A percentile compares a stretch with the other conserved stretches of the same genome.
Evolutionary conservation across 2,888 invertebrate species (phyloP).

Genomic region (Platycheirus rosarum): DNA sequence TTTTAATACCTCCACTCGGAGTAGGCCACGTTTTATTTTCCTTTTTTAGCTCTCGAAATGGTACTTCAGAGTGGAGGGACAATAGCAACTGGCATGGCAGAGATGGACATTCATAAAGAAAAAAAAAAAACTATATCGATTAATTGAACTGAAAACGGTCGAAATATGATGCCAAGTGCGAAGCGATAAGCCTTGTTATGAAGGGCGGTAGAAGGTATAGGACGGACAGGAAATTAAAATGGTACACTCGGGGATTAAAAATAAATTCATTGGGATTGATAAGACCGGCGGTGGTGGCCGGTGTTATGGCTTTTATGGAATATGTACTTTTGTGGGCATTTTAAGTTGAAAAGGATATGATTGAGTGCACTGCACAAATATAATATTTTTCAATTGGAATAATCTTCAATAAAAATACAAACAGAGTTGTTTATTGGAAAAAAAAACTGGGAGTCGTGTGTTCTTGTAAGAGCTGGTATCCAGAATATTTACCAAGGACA

Average conservation of each 20-base stretch:
- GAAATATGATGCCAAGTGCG: constrained; percentile 62
- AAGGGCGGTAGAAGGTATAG: background rate
- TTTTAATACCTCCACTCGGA: constrained; percentile 11
- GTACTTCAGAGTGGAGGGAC: constrained; percentile 31
- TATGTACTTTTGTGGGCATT: background rate
- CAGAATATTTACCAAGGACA: background rate
- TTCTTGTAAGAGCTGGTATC: background rate
- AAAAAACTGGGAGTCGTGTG: no score
- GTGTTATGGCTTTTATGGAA: background rate
- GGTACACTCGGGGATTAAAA: constrained; percentile 60
- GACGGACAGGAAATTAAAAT: constrained; percentile 48
- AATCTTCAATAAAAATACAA: constrained; percentile 10
- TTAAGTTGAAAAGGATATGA: constrained; percentile 20
- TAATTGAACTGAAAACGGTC: constrained; percentile 43
- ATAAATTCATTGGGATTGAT: constrained; percentile 54
- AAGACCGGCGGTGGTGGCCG: constrained; percentile 5
- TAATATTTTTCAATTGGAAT: constrained; percentile 15
- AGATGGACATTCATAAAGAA: constrained; percentile 2
- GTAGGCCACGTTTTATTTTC: constrained; percentile 8
- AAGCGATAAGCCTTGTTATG: constrained; percentile 46
- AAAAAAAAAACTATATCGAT: constrained; percentile 41
- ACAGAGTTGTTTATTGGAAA: background rate
- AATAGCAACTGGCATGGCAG: constrained; percentile 46
- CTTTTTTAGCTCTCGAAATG: constrained; percentile 27
- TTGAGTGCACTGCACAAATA: constrained; percentile 13